phyloP scores from a whole-genome alignment of 2,888 invertebrate genomes.

The Drosophila siamana region DNA sequence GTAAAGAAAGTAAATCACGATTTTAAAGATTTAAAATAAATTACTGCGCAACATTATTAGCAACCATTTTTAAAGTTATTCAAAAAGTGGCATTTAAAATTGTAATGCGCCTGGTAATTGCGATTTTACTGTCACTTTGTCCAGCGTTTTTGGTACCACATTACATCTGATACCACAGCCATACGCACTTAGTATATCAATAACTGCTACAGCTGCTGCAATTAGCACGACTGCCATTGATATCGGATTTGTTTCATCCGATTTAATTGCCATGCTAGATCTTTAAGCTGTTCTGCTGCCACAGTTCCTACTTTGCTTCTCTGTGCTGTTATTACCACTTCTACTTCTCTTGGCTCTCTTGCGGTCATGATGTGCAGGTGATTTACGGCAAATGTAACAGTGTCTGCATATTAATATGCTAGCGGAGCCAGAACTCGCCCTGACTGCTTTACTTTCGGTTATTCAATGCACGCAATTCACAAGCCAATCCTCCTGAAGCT shows the following conservation, averaged over 20 bases:
- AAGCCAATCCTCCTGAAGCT: conserved; percentile 50
- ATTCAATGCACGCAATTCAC: conserved; percentile 59
- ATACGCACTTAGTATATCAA: background rate
- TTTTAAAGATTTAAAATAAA: no score
- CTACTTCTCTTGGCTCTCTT: conserved; percentile 4
- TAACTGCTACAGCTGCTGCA: background rate
- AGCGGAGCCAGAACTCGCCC: background rate
- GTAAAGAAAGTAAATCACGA: no score
- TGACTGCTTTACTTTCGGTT: conserved; percentile 38
- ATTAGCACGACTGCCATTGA: background rate
- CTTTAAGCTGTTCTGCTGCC: background rate
- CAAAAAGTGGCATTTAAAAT: no score
- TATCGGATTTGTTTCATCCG: background rate
- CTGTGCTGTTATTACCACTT: conserved; percentile 1
- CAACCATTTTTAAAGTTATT: no score
- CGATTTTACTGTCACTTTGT: no score
- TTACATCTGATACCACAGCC: no score
- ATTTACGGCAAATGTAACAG: conserved; percentile 65
- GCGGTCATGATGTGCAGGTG: conserved; percentile 68
- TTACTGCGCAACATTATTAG: no score
- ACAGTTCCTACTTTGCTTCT: background rate
- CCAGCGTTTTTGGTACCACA: no score
- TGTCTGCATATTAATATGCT: conserved; percentile 77
- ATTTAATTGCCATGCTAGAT: background rate
- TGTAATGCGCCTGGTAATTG: no score